Base-by-base conservation (phyloP, 1,140 invertebrate species). In the Anastatus disparis region DNA sequence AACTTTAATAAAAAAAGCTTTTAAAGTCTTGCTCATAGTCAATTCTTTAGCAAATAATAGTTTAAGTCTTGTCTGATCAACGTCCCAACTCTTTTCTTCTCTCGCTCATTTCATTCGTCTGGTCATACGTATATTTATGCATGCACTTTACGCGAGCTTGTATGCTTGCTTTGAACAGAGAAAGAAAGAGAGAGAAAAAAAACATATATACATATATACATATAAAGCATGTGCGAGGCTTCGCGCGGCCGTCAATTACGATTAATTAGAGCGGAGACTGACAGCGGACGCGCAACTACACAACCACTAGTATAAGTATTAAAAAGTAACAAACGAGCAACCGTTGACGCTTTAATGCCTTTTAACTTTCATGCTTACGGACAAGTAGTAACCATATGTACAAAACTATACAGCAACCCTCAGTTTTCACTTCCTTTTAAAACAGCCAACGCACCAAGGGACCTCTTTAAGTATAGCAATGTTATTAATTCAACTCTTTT, bases 211-310 rank as follows among this genome's bases (percentile, higher is more conserved):
- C n/a, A n/a, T n/a, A n/a, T n/a, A n/a, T n/a, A n/a, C n/a, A n/a
- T n/a, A n/a, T 75, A 76, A 77, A 1, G 78, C 79, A 81, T 77
- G 82, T 81, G 82, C 82, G 79, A 85, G 79, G 78, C 83, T 85
- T 85, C 82, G 77, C 83, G 70, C 70, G 81, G 76, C 81, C 81
- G 83, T 85, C 84, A 85, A 84, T 86, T 86, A 81, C 80, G 78
- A 85, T 85, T 84, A 86, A 86, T 86, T 86, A 84, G 82, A 85
- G 82, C 83, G 81, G 79, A 85, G 84, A 85, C 82, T 85, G 82
- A 85, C 84, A 84, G 82, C 82, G 83, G 81, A 84, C 82, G 81
- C 82, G 82, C 72, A 74, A 74, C 70, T 72, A n/a, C 64, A 62
- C 72, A 64, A 64, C 64, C 72, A 74, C 70, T 72, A 64, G 74